Evolutionary conservation across 2,797 vertebrate species (phyloP), one percentile per base, ranked within the genome.

Genomic region (Natrix natrix): DNA sequence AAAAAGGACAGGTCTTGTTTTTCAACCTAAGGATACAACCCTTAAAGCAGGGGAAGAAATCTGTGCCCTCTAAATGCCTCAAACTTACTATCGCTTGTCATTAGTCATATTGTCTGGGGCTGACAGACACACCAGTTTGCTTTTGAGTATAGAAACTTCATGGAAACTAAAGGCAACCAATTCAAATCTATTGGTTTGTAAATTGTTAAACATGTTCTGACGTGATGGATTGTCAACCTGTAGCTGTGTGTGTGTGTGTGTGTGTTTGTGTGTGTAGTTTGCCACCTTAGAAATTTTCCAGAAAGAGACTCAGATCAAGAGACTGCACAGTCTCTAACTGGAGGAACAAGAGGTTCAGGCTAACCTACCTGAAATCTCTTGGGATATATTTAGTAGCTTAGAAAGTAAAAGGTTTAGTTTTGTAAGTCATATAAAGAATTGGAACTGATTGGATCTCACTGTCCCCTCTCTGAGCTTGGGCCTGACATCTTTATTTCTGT

Each of bases 1-100:
- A 86, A 93, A 93, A 90, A 86, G 14, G 69, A 87, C 3, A 1
- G 92, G 92, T 93, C 91, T 94, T 92, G 88, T n/a, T 94, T 88
- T 66, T n/a, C 12, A 0, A 89, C 32, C 88, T 5, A 0, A 89
- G 89, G 1, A 57, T 78, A 78, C 54, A 32, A 54, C 1, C 26
- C 16, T 57, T 83, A 83, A 48, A 24, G 8, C 43, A 24, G 74
- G 74, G 43, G 37, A 10, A 24, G 37, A 83, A 24, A 83, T 83
- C 37, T 48, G 4, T 83, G 74, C 37, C 37, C 43, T 37, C 20
- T 3, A 83, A 83, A 48, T 48, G 37, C 4, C 74, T 83, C 48
- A 37, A 83, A 48, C 74, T 48, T 83, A 83, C 74, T 24, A 83
- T 83, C 8, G 1, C 74, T 83, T 83, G 37, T 43, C 37, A 78